Conservation (phyloP, 2,113 vertebrate species). For the Centrocercus urophasianus region DNA sequence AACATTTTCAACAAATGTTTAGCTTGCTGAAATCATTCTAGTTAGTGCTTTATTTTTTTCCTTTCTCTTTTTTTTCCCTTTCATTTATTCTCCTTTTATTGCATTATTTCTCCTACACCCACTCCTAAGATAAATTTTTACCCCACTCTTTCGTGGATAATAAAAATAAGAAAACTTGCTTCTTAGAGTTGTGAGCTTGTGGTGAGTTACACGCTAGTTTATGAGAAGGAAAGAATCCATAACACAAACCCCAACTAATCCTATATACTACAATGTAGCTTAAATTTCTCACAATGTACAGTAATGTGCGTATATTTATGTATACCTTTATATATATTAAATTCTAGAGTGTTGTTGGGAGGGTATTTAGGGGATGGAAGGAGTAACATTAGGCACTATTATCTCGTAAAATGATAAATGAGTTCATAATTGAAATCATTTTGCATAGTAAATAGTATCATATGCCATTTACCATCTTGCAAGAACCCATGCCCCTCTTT, state of each 20-base stretch:
- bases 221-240: constrained; percentile 3
- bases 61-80: too few relatives aligned
- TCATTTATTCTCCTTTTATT: neutral
- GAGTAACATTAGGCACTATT: neutral
- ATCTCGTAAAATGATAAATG: constrained; percentile 51
- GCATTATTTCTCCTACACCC: neutral
- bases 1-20: constrained; percentile 23
- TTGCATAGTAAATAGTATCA: constrained; percentile 28
- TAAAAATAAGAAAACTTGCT: neutral
- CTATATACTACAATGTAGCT: neutral
- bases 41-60: neutral
- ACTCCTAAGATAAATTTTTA: neutral
- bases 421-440: constrained; percentile 60
- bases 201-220: constrained; percentile 24
- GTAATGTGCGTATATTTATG: neutral
- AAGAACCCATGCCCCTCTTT: constrained; percentile 41
- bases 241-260: constrained; percentile 7
- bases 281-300: neutral
- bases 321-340: rapidly evolving
- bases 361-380: neutral
- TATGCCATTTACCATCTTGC: constrained; percentile 43
- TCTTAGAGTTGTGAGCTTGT: constrained; percentile 26
- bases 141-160: neutral
- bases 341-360: neutral
- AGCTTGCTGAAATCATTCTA: constrained; percentile 33